Base-by-base conservation (phyloP, 2,888 invertebrate genomes). In the Tetropium fuscum region DNA sequence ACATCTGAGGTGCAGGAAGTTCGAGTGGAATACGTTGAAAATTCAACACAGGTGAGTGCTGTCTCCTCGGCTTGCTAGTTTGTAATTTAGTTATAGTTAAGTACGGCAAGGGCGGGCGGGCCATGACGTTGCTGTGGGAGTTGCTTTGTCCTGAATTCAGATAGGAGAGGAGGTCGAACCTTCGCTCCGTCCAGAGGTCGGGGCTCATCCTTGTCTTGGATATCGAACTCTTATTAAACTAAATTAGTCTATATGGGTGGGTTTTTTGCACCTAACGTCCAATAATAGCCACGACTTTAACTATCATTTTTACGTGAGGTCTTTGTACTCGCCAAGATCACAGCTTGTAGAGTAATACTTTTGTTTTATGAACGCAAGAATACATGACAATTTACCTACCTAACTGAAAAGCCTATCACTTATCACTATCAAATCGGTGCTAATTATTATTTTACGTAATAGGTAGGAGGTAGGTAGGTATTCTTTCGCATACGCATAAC, bases 151-250 rank as follows among this genome's bases (percentile, higher is more conserved):
- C 69, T 56, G 40, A 56, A 44, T 62, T 68, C 60, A 68, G 69
- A 69, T 71, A 68, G 67, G 70, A 66, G 68, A 75, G 78, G 78
- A 79, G 79, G 78, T 78, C 76, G 78, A 77, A 74, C 77, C 72
- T 76, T 74, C 72, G 75, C 74, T 73, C 56, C 57, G 68, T 59
- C 60, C 62, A 56, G 60, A 63, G 58, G 66, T 63, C 61, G 60
- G 58, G 45, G 56, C 60, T 63, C 60, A 56, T 60, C 60, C 63
- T 66, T 58, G 55, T 49, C 53, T 58, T 36, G 16, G 27, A 27
- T 40, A 10, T 36, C 22, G 8, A 55, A 62, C 38, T 55, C 47
- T 58, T 60, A 58, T 58, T 60, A 58, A n/a, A 47, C 48, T 45
- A 55, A 64, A 58, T 64, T 61, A 58, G 58, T 43, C 41, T 47